phyloP scores from a whole-genome alignment of 2,113 vertebrate genomes.

The Prochilodus magdalenae region DNA sequence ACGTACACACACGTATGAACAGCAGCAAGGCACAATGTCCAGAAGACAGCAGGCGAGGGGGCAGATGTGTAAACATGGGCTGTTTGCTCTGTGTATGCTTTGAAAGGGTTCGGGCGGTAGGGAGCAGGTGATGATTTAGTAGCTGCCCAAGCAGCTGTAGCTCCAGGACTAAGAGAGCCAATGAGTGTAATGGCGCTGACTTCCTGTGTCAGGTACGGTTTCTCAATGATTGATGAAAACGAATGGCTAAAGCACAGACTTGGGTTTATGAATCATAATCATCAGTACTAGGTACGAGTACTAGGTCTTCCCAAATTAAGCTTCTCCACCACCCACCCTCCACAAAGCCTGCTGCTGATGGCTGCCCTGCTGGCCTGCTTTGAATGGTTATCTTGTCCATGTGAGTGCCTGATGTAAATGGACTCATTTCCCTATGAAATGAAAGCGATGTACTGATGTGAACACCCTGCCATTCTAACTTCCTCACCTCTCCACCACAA shows the following conservation, averaged over 20 bases:
- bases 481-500: neutral
- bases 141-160: conserved; percentile 41
- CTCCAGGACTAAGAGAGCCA: neutral
- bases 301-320: neutral
- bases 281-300: too few relatives aligned
- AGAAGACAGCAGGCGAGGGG: conserved; percentile 42
- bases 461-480: neutral
- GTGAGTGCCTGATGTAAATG: conserved; percentile 52
- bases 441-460: conserved; percentile 36
- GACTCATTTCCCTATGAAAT: conserved; percentile 58
- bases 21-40: conserved; percentile 34
- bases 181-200: conserved; percentile 16
- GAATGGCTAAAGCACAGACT: neutral
- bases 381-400: conserved; percentile 49
- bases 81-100: conserved; percentile 56
- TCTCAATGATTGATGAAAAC: neutral
- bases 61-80: conserved; percentile 60
- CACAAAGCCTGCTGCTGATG: neutral
- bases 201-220: neutral
- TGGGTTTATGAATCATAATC: neutral
- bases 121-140: conserved; percentile 53
- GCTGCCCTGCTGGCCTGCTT: conserved; percentile 23
- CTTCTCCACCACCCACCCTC: neutral
- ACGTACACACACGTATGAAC: conserved; percentile 34
- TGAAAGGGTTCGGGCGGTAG: conserved; percentile 45